Base-by-base conservation (phyloP, 1,140 invertebrate species). In the Manduca sexta region DNA sequence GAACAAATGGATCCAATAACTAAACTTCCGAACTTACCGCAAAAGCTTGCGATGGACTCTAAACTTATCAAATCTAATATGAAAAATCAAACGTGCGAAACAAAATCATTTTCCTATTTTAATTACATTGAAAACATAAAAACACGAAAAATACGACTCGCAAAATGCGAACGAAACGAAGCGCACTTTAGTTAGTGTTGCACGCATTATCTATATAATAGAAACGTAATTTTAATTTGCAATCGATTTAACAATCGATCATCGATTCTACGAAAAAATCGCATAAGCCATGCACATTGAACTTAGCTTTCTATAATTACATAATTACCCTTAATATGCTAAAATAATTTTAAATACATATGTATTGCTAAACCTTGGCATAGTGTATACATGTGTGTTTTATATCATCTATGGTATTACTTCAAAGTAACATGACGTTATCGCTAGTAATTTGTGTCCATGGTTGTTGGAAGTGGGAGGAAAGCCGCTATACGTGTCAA, bases 11-110 rank as follows among this genome's bases (percentile, higher is more conserved):
- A 74, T 68, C 54, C 56, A 49, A 16, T 29, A 30, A 13, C 21
- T 67, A 67, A 67, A 68, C 57, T 65, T 67, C 47, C 13, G 60
- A 75, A 75, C 81, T 84, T 78, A 84, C 81, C 81, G 77, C 77
- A 81, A 75, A 39, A 46, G 39, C 14, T 57, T 70, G 76, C 79
- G 79, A 84, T 75, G 79, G 81, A 83, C 74, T 60, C 42, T 37
- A 62, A 57, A 55, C 43, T 42, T 63, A 61, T 64, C 45, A 67
- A 75, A 68, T 52, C 74, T 64, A 81, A 42, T 57, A 56, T 46
- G 59, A 42, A 51, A 59, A 53, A 49, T 30, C 52, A 53, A 45
- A 41, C 50, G 39, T 29, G 12, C 31, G 34, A 59, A 57, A 54
- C 38, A 66, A 69, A 61, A 52, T 40, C 68, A 74, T 74, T 70